A percentile compares a stretch with the other conserved stretches of the same genome.
Conservation (phyloP, 2,113 vertebrate species). For the Malurus alboscapulatus region DNA sequence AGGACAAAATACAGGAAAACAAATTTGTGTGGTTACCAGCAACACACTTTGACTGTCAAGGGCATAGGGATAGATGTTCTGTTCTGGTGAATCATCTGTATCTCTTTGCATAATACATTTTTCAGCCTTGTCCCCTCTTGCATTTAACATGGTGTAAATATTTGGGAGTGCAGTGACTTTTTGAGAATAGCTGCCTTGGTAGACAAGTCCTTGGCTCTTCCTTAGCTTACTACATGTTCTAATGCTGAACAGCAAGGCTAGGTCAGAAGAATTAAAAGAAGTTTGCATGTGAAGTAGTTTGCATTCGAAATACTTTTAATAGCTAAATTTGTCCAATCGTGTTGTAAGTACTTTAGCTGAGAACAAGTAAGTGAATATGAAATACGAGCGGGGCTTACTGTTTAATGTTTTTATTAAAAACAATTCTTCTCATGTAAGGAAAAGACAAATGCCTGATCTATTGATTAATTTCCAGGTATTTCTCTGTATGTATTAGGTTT, state of each 20-base stretch:
- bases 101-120: not conserved
- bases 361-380: not conserved
- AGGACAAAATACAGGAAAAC: not conserved
- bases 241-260: not conserved
- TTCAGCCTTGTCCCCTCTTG: not conserved
- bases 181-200: not conserved
- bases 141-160: not conserved
- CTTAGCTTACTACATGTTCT: not conserved
- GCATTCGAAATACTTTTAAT: not conserved
- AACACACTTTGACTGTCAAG: not conserved
- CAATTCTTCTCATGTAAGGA: not conserved
- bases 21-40: not conserved
- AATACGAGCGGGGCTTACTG: not conserved
- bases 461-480: not conserved
- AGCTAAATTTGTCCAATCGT: not conserved
- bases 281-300: not conserved
- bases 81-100: not conserved
- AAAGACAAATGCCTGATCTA: not conserved
- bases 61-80: not conserved
- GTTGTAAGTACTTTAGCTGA: not conserved
- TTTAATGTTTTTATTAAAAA: not conserved
- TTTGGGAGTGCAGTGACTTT: not conserved
- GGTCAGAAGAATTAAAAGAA: not conserved
- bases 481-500: not conserved
- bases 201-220: not conserved